A percentile compares a stretch with the other conserved stretches of the same genome.
Evolutionary conservation across 2,797 vertebrate genomes (phyloP).

Genomic region (Hemitrygon akajei): DNA sequence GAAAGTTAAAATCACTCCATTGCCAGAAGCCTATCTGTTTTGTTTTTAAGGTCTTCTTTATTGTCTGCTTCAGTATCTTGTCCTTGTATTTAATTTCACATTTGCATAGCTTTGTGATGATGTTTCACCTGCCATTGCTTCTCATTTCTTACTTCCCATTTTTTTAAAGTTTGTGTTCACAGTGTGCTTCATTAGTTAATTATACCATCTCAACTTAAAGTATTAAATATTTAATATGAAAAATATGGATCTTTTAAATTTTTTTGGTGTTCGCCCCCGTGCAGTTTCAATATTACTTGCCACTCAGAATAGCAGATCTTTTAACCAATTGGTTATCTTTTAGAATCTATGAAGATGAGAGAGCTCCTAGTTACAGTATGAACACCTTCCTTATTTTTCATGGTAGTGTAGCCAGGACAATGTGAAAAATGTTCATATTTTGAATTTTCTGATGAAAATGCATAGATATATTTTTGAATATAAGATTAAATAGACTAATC

Average conservation of each 20-base stretch:
- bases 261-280: background rate
- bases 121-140: background rate
- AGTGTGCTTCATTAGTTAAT: background rate
- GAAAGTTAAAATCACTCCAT: background rate
- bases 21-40: background rate
- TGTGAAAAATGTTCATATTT: constrained; percentile 20
- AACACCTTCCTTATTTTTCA: background rate
- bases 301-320: background rate
- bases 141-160: background rate
- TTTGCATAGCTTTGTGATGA: background rate
- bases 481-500: constrained; percentile 24
- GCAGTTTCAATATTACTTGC: background rate
- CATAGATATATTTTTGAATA: constrained; percentile 37
- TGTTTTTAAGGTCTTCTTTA: background rate
- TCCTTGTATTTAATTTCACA: background rate
- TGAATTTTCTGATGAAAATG: constrained; percentile 35
- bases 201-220: background rate
- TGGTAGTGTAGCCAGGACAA: constrained; percentile 33
- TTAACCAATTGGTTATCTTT: background rate
- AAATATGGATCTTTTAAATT: constrained; percentile 2
- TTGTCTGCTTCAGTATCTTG: background rate
- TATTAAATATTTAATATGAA: background rate
- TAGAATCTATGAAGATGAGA: background rate
- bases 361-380: constrained; percentile 12
- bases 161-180: background rate